Evolutionary conservation across 2,797 vertebrate genomes (phyloP).

Genomic region (Platyrinchus mystaceus): DNA sequence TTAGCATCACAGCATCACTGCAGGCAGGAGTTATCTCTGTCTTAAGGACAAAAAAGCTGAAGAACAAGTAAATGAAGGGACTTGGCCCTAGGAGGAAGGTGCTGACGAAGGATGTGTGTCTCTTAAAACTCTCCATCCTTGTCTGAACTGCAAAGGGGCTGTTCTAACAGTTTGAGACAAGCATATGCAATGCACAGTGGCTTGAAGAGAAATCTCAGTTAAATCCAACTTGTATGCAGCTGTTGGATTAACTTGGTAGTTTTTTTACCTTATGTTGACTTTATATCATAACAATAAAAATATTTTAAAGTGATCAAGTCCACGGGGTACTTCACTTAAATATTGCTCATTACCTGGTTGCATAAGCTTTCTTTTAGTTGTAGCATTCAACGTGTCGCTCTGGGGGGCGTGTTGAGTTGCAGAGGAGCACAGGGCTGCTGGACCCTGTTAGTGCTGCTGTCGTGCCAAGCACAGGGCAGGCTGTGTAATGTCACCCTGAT

Average conservation of each 20-base stretch:
- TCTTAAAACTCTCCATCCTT: background rate
- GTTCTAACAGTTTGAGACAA: background rate
- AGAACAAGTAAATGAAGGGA: background rate
- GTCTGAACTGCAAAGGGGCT: background rate
- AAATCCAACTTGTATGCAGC: background rate
- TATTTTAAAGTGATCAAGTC: background rate
- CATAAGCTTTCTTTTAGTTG: background rate
- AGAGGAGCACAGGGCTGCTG: background rate
- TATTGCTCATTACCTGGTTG: background rate
- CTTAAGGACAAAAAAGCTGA: background rate
- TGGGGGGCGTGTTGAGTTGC: background rate
- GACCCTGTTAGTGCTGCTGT: accelerated
- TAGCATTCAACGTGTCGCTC: accelerated
- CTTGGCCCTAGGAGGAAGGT: background rate
- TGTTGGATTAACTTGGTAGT: accelerated
- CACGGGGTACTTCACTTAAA: background rate
- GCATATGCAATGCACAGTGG: background rate
- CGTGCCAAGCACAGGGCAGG: background rate
- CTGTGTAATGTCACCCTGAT: background rate
- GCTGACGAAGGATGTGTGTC: background rate
- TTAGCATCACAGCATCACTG: background rate
- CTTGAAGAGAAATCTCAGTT: background rate
- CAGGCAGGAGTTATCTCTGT: background rate
- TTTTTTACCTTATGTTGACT: background rate
- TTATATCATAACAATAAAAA: background rate